Evolutionary conservation across 1,140 invertebrate genomes (phyloP).

Genomic region (Heliconius hermathena): DNA sequence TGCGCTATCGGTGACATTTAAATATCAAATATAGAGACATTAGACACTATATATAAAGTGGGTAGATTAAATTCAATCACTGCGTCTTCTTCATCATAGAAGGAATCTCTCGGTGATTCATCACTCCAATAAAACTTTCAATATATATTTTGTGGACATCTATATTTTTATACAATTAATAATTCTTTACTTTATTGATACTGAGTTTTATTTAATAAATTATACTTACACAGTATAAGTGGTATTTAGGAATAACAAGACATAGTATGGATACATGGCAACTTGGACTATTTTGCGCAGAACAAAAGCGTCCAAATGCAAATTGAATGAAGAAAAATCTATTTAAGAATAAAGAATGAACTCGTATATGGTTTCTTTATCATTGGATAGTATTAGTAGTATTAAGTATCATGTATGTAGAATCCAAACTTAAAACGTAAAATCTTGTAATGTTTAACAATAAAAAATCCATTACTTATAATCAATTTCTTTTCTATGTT

Average conservation of each 20-base stretch:
- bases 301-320: background rate
- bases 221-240: background rate
- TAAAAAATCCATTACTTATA: background rate
- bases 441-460: background rate
- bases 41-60: too few relatives aligned
- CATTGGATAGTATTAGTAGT: background rate
- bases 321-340: constrained; percentile 5
- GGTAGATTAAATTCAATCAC: too few relatives aligned
- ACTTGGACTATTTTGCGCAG: background rate
- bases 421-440: background rate
- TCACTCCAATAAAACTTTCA: too few relatives aligned
- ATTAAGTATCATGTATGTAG: background rate
- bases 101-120: too few relatives aligned
- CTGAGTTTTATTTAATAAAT: too few relatives aligned
- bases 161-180: too few relatives aligned
- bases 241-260: too few relatives aligned
- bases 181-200: too few relatives aligned
- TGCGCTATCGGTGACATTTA: constrained; percentile 4
- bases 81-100: too few relatives aligned
- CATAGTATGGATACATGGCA: too few relatives aligned
- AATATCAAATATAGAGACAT: background rate
- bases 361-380: background rate
- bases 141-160: too few relatives aligned
- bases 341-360: constrained; percentile 13
- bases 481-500: background rate